A percentile compares a stretch with the other conserved stretches of the same genome.
Evolutionary conservation across 2,797 vertebrate genomes (phyloP).

Genomic region (Phrynocephalus forsythii): DNA sequence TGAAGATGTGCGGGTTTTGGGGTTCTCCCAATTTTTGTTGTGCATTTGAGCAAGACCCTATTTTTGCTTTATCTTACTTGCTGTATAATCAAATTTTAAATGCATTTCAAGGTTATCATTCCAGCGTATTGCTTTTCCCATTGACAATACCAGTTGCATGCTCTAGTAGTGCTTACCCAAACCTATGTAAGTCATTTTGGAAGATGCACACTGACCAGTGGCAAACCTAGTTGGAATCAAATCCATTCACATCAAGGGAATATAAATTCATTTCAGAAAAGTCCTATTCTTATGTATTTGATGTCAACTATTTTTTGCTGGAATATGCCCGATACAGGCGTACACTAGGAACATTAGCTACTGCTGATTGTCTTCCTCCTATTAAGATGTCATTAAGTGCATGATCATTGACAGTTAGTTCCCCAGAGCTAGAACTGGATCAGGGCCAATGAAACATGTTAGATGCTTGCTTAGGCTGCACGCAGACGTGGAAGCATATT

Average conservation of each 20-base stretch:
- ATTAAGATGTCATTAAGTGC: no score
- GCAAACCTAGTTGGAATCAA: neutral
- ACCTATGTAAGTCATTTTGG: neutral
- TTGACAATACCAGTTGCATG: neutral
- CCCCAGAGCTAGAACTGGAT: neutral
- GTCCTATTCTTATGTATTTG: neutral
- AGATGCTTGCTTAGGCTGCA: neutral
- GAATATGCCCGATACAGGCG: neutral
- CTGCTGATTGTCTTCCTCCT: no score
- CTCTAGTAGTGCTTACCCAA: neutral
- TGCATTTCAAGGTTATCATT: constrained; percentile 32
- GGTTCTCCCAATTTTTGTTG: neutral
- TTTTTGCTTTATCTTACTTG: constrained; percentile 32
- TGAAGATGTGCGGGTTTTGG: neutral
- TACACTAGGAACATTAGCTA: no score
- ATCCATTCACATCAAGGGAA: neutral
- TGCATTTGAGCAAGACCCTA: neutral
- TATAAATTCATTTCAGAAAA: neutral
- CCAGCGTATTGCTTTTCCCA: constrained; percentile 33
- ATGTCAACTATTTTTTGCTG: neutral
- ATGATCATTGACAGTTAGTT: neutral
- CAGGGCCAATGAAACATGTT: neutral
- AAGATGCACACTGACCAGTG: neutral
- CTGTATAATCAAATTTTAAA: constrained; percentile 46
- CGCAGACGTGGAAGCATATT: no score